These are phyloP conservation scores for Sycophaga agraensis DNA, from an alignment of 1,140 invertebrate species.

Conservation along the genomic window DNA sequence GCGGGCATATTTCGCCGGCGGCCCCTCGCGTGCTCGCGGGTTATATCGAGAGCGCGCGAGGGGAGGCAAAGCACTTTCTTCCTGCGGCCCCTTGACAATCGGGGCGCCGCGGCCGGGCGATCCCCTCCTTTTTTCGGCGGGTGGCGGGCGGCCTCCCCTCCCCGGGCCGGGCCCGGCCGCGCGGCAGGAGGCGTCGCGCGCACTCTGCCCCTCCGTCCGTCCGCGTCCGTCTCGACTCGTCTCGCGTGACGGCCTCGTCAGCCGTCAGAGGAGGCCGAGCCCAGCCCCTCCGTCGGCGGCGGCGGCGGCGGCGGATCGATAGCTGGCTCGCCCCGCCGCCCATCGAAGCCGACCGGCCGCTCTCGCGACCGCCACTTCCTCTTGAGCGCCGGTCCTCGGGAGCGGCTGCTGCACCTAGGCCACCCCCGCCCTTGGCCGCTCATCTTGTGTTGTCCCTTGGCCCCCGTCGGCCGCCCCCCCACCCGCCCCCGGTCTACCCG, in stretches of 20 bases:
- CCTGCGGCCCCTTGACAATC: constrained; percentile 25
- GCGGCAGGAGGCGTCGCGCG: not conserved
- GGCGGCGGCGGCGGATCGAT: not conserved
- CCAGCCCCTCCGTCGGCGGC: not conserved
- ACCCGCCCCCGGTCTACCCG: no score
- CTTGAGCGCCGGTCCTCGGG: constrained; percentile 3
- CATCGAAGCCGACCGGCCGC: constrained; percentile 23
- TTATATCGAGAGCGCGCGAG: constrained; percentile 11
- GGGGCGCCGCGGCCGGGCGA: not conserved
- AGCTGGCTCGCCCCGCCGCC: constrained; percentile 30
- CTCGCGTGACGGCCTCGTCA: constrained; percentile 59
- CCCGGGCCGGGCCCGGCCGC: constrained; percentile 20
- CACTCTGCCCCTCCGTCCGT: constrained; percentile 36
- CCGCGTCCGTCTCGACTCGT: constrained; percentile 54
- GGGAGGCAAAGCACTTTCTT: constrained; percentile 44
- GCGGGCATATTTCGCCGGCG: not conserved
- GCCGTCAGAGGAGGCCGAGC: constrained; percentile 45
- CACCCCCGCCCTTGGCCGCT: constrained; percentile 34
- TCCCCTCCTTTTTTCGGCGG: not conserved
- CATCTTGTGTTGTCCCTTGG: constrained; percentile 51
- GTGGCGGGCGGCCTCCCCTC: not conserved
- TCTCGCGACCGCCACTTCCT: not conserved
- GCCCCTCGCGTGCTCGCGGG: not conserved
- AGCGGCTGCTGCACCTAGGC: not conserved
- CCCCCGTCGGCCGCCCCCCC: not conserved